phyloP scores from a whole-genome alignment of 2,888 invertebrate species.

The Lepidochitona cinerea region DNA sequence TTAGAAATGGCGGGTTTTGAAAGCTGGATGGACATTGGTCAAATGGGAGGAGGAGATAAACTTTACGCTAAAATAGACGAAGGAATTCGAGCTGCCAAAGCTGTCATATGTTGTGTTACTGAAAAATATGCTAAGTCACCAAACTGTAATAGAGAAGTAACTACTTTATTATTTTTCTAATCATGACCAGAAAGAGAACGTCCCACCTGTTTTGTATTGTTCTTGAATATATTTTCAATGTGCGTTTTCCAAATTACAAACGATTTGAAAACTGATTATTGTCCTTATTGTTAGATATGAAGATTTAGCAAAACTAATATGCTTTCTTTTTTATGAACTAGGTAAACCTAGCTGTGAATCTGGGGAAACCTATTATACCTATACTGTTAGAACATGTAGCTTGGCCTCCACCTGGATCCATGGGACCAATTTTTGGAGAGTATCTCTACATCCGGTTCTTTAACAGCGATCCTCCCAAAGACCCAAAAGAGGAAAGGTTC shows the following conservation, averaged over 20 bases:
- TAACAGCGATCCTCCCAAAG: slow-evolving; percentile 44
- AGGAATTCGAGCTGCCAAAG: slow-evolving; percentile 62
- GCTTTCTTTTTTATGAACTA: too few relatives aligned
- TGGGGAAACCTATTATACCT: slow-evolving; percentile 66
- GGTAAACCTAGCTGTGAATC: slow-evolving; percentile 62
- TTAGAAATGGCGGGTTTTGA: slow-evolving; percentile 63
- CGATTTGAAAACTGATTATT: too few relatives aligned
- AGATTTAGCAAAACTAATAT: too few relatives aligned
- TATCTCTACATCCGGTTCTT: slow-evolving; percentile 65
- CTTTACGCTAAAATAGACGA: slow-evolving; percentile 65
- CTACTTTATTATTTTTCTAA: too few relatives aligned
- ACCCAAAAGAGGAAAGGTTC: slow-evolving; percentile 46
- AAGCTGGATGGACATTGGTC: slow-evolving; percentile 69
- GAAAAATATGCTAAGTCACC: slow-evolving; percentile 66
- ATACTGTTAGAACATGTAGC: slow-evolving; percentile 63
- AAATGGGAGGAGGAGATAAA: slow-evolving; percentile 70
- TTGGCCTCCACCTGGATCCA: slow-evolving; percentile 68
- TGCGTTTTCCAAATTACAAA: too few relatives aligned
- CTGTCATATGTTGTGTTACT: slow-evolving; percentile 59
- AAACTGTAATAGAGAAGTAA: slow-evolving; percentile 68
- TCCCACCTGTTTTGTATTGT: too few relatives aligned
- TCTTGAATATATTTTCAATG: too few relatives aligned
- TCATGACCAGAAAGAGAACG: too few relatives aligned
- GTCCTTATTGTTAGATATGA: too few relatives aligned
- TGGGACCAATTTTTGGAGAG: slow-evolving; percentile 69